A percentile compares a stretch with the other conserved stretches of the same genome.
Evolutionary conservation across 2,113 vertebrate species (phyloP).

Genomic region (Onychostoma macrolepis): DNA sequence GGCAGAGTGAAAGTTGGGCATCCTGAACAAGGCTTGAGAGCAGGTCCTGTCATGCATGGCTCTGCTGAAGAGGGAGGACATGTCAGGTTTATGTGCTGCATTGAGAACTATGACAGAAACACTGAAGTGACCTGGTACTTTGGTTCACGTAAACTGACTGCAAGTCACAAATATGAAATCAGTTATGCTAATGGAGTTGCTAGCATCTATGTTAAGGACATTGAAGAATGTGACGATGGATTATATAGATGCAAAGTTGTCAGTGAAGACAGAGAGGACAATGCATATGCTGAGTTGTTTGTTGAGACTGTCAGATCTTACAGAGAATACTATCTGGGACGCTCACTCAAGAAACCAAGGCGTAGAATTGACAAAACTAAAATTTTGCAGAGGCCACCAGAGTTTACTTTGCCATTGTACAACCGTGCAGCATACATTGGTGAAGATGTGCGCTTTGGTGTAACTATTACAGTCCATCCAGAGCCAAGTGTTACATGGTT

Average conservation of each 20-base stretch:
- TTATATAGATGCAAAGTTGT: constrained; percentile 94
- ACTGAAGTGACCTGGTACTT: constrained; percentile 96
- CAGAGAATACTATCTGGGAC: constrained; percentile 86
- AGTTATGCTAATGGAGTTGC: constrained; percentile 89
- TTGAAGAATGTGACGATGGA: constrained; percentile 90
- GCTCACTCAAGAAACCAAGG: constrained; percentile 88
- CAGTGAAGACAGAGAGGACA: constrained; percentile 92
- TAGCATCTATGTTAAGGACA: constrained; percentile 93
- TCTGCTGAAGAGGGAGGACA: constrained; percentile 89
- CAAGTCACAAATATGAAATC: constrained; percentile 93
- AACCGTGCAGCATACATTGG: constrained; percentile 90
- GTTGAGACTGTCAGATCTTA: constrained; percentile 91
- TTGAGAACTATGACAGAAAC: constrained; percentile 89
- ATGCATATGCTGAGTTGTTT: constrained; percentile 92
- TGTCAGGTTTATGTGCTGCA: constrained; percentile 87
- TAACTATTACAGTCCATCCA: constrained; percentile 97
- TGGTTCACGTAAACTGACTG: constrained; percentile 89
- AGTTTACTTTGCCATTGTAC: constrained; percentile 95
- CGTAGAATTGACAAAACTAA: constrained; percentile 86
- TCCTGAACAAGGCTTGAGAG: constrained; percentile 86
- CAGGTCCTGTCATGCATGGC: constrained; percentile 90
- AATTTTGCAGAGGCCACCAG: constrained; percentile 90
- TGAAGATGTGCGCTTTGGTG: constrained; percentile 94
- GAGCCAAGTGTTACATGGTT: constrained; percentile 95
- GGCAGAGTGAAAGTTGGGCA: constrained; percentile 94